Evolutionary conservation across 2,797 vertebrate genomes (phyloP), one percentile per base, ranked within the genome.

Genomic region (Heliangelus exortis): DNA sequence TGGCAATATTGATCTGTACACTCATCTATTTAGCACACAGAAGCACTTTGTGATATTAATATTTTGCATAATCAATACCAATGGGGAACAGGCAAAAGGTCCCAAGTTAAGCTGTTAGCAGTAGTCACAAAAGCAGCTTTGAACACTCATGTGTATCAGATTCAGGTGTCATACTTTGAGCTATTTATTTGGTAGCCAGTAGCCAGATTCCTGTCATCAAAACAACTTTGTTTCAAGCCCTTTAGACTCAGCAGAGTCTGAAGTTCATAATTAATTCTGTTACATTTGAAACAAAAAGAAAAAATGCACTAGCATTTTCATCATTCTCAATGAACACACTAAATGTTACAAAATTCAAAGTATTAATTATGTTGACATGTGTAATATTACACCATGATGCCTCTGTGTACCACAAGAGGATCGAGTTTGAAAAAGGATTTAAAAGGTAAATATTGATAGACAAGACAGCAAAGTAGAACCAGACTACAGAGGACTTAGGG

Each of bases 81-180:
- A 59, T 10, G 45, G 11, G 50, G 25, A 57, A 63, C 58, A 33
- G 1, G 6, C 9, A 39, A 23, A 72, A 79, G 13, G 20, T 7
- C 13, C 8, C 0, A 0, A 62, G 16, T 34, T 74, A 41, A 72
- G 5, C 29, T 41, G 17, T 13, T 75, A 4, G 1, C 0, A 53
- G 45, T 0, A 69, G 26, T 23, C 66, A 58, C 31, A 65, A 39
- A 62, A 85, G 12, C 29, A 51, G 6, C 4, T 8, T 25, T 66
- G 31, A 54, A 19, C 89, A 31, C 1, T 26, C 3, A n/a, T n/a
- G 7, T 41, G 48, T 87, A 47, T 19, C 8, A 15, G 11, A 17
- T 28, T 20, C 48, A 7, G 4, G 31, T 48, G 34, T 57, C 0
- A 0, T 41, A 50, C 19, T 81, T 69, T 12, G 13, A 55, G n/a